Conservation (phyloP, 2,888 invertebrate genomes). For the Emmelina monodactyla region DNA sequence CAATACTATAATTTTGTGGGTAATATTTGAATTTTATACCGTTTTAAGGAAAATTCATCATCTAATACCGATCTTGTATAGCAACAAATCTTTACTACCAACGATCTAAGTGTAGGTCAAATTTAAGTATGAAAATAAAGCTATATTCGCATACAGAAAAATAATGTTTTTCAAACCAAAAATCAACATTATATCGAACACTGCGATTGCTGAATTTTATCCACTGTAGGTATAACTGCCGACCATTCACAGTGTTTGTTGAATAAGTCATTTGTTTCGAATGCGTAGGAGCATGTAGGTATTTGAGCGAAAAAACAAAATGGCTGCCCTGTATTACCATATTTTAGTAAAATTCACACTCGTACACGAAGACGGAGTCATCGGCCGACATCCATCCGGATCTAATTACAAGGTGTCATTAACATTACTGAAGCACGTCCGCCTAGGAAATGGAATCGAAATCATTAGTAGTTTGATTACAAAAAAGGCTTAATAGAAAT, state of each 20-base stretch:
- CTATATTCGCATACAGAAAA: no score
- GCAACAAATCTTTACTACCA: neutral
- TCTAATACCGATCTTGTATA: no score
- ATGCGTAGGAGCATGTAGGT: neutral
- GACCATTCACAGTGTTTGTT: conserved; percentile 1
- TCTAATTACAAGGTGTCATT: conserved; percentile 65
- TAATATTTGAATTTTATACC: neutral
- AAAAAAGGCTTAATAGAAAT: conserved; percentile 68
- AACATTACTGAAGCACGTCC: conserved; percentile 63
- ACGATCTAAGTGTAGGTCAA: neutral
- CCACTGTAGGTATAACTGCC: neutral
- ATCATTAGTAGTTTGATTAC: conserved; percentile 67
- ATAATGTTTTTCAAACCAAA: no score
- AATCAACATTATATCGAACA: neutral
- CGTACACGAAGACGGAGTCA: conserved; percentile 51
- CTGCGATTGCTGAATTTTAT: neutral
- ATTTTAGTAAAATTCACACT: conserved; percentile 61
- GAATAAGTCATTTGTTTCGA: neutral
- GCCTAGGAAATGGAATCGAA: conserved; percentile 67
- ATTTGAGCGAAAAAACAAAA: conserved; percentile 22
- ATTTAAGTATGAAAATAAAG: neutral
- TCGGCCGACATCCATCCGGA: conserved; percentile 62
- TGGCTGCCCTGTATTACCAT: conserved; percentile 48
- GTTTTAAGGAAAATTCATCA: no score
- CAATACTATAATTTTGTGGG: neutral